Conservation (phyloP, 2,888 invertebrate genomes). For the Erynnis tages region DNA sequence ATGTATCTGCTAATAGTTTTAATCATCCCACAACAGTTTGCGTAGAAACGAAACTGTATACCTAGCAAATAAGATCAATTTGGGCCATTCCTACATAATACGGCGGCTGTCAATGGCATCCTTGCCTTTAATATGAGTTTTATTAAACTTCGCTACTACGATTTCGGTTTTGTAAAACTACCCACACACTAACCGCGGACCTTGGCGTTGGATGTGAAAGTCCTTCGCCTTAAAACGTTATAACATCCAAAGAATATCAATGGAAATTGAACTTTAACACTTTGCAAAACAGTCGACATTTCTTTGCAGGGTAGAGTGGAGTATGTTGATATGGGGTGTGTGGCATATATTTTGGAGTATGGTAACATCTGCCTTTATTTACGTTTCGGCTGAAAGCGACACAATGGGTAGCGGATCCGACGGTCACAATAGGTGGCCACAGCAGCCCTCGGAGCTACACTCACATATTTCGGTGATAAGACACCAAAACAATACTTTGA, state of each 20-base stretch:
- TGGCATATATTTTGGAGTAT: conserved; percentile 61
- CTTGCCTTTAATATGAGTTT: conserved; percentile 70
- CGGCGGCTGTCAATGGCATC: conserved; percentile 65
- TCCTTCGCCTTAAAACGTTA: conserved; percentile 29
- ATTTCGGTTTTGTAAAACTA: conserved; percentile 77
- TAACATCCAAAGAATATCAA: conserved; percentile 15
- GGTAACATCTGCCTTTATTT: conserved; percentile 81
- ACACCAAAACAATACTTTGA: neutral
- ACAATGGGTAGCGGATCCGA: conserved; percentile 73
- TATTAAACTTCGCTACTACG: conserved; percentile 68
- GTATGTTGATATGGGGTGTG: conserved; percentile 35
- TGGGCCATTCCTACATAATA: neutral
- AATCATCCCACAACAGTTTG: neutral
- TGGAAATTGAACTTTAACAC: conserved; percentile 33
- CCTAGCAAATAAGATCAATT: neutral
- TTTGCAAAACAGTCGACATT: conserved; percentile 38
- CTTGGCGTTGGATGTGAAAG: conserved; percentile 44
- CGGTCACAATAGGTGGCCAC: conserved; percentile 55
- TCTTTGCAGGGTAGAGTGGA: conserved; percentile 31
- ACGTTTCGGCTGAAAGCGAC: conserved; percentile 75
- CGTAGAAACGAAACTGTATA: neutral
- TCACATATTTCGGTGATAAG: conserved; percentile 6
- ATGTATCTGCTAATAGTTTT: too few relatives aligned
- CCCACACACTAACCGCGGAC: conserved; percentile 60
- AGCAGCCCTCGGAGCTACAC: conserved; percentile 31